phyloP scores from a whole-genome alignment of 2,113 vertebrate species.

The Stegostoma tigrinum region DNA sequence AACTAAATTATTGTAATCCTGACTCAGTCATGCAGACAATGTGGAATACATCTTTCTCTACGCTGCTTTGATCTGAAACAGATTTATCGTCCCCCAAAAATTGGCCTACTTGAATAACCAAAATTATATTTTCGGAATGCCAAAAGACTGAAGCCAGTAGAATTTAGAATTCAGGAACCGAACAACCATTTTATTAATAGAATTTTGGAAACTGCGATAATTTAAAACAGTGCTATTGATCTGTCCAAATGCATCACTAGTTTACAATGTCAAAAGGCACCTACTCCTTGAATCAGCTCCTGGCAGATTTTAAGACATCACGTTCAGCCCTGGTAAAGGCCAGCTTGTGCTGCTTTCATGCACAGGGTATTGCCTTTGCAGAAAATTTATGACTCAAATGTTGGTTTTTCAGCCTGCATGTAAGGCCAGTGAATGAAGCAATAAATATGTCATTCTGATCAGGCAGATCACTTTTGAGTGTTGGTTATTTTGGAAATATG shows the following conservation, averaged over 20 bases:
- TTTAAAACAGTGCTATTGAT: slow-evolving; percentile 22
- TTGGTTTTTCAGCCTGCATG: slow-evolving; percentile 36
- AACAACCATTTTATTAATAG: not conserved
- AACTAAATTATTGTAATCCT: not conserved
- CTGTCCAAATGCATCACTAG: slow-evolving; percentile 11
- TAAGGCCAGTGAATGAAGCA: slow-evolving; percentile 35
- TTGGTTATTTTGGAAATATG: slow-evolving; percentile 28
- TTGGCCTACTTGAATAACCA: not conserved
- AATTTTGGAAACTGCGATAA: not conserved
- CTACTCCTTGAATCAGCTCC: slow-evolving; percentile 24
- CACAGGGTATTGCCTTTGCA: slow-evolving; percentile 1
- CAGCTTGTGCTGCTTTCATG: slow-evolving; percentile 21
- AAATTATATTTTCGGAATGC: not conserved
- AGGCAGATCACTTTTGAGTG: slow-evolving; percentile 33
- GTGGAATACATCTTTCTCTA: not conserved
- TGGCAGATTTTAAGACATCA: slow-evolving; percentile 29
- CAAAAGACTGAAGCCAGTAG: not conserved
- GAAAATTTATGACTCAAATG: slow-evolving; percentile 37
- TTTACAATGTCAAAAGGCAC: slow-evolving; percentile 21
- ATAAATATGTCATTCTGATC: slow-evolving; percentile 36
- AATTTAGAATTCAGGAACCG: not conserved
- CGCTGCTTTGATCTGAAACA: not conserved
- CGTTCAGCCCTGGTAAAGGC: slow-evolving; percentile 28
- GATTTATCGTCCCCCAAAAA: not conserved
- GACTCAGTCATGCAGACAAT: not conserved